phyloP scores from a whole-genome alignment of 2,888 invertebrate genomes.

The Ichneumoninae sp. region DNA sequence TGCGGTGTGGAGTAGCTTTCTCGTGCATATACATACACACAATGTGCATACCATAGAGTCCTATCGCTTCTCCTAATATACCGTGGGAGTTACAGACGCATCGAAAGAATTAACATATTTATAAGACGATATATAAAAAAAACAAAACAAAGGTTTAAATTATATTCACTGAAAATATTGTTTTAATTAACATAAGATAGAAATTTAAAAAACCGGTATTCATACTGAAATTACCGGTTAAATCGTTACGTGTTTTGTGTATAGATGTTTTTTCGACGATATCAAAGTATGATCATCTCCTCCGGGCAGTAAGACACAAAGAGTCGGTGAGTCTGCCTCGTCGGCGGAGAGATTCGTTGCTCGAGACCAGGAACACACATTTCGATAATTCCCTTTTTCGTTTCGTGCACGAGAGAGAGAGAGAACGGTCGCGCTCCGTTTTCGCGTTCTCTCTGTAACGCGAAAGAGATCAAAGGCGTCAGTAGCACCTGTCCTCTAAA shows the following conservation, averaged over 20 bases:
- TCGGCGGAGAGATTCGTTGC: constrained; percentile 1
- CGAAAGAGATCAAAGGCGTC: constrained; percentile 84
- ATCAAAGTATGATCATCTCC: neutral
- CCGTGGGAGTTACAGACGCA: constrained; percentile 38
- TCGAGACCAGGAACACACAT: constrained; percentile 71
- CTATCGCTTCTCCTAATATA: constrained; percentile 27
- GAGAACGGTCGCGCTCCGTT: constrained; percentile 63
- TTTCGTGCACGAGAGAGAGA: constrained; percentile 55
- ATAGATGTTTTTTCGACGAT: too few relatives aligned
- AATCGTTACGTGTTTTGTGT: too few relatives aligned
- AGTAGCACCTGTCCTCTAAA: constrained; percentile 84
- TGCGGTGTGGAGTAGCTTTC: constrained; percentile 49
- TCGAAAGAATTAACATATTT: constrained; percentile 29
- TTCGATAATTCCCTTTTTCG: constrained; percentile 82
- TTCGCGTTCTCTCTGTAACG: constrained; percentile 78
- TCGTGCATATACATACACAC: constrained; percentile 35
- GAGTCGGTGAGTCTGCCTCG: neutral
- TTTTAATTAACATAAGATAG: neutral
- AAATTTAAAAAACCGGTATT: too few relatives aligned
- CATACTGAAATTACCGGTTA: too few relatives aligned
- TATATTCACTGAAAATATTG: neutral
- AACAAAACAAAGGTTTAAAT: neutral
- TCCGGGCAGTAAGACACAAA: neutral
- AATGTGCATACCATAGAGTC: constrained; percentile 28
- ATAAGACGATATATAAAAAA: neutral